phyloP scores from a whole-genome alignment of 2,113 vertebrate genomes.

The Dipodomys stephensi region DNA sequence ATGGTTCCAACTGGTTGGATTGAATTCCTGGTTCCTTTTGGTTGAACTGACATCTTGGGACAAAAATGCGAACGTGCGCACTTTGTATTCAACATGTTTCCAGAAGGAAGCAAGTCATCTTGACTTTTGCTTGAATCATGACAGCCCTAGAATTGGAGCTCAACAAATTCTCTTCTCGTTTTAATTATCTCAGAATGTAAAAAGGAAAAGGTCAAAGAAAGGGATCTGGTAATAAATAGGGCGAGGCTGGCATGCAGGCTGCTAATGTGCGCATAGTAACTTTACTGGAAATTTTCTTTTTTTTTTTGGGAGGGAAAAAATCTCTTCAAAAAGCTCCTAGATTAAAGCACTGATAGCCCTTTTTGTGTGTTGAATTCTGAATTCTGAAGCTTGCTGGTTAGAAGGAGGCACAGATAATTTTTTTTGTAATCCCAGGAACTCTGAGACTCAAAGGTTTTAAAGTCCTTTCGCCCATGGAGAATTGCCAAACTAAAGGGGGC shows the following conservation, averaged over 20 bases:
- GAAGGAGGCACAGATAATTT: constrained; percentile 88
- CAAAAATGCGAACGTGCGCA: not conserved
- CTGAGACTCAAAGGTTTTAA: constrained; percentile 88
- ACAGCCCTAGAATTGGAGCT: constrained; percentile 6
- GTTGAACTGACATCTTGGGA: not conserved
- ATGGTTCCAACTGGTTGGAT: not conserved
- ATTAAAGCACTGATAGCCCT: constrained; percentile 87
- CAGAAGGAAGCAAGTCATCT: not conserved
- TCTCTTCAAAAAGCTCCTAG: constrained; percentile 88
- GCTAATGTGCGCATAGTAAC: constrained; percentile 83
- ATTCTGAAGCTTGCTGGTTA: constrained; percentile 88
- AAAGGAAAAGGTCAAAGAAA: constrained; percentile 81
- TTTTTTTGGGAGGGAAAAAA: constrained; percentile 75
- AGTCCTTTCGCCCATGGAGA: constrained; percentile 87
- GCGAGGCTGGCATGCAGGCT: constrained; percentile 82
- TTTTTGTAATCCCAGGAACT: constrained; percentile 89
- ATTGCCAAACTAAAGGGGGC: constrained; percentile 84
- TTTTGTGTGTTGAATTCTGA: constrained; percentile 86
- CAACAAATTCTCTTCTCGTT: not conserved
- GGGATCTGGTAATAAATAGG: constrained; percentile 85
- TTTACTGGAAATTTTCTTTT: constrained; percentile 86
- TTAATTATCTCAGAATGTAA: constrained; percentile 49
- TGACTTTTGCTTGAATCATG: constrained; percentile 72
- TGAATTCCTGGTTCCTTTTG: not conserved
- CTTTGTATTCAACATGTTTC: not conserved